Conservation (phyloP, 2,113 vertebrate species). For the Pseudorhombus dupliciocellatus region DNA sequence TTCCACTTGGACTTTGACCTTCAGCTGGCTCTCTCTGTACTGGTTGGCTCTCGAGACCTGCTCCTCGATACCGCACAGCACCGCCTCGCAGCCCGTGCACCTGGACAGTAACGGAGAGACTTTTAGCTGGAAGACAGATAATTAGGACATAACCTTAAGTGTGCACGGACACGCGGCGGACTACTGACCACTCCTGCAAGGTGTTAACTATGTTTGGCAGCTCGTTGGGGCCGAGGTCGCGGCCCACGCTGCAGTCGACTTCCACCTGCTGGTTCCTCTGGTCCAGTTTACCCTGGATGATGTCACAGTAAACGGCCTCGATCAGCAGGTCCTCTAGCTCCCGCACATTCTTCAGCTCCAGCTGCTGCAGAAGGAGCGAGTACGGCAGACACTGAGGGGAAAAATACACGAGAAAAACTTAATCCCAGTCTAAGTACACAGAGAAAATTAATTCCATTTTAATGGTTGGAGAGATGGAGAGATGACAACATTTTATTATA, state of each 20-base stretch:
- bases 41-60: slow-evolving; percentile 95
- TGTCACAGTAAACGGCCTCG: slow-evolving; percentile 98
- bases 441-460: slow-evolving; percentile 25
- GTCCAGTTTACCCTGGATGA: slow-evolving; percentile 98
- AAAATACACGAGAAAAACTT: background rate
- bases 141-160: slow-evolving; percentile 26
- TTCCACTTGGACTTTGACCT: slow-evolving; percentile 96
- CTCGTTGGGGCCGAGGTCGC: slow-evolving; percentile 94
- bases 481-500: slow-evolving; percentile 30
- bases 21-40: slow-evolving; percentile 94
- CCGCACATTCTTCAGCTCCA: slow-evolving; percentile 97
- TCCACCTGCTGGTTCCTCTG: slow-evolving; percentile 98
- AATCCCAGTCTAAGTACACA: slow-evolving; percentile 11
- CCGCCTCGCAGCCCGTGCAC: slow-evolving; percentile 94
- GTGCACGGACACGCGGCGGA: background rate
- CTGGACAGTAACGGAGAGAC: slow-evolving; percentile 68
- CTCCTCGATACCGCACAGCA: slow-evolving; percentile 93
- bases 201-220: slow-evolving; percentile 93
- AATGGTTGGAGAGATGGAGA: slow-evolving; percentile 18
- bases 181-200: slow-evolving; percentile 94
- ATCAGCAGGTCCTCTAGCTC: slow-evolving; percentile 98
- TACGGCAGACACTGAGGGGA: slow-evolving; percentile 89
- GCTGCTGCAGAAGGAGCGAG: slow-evolving; percentile 95
- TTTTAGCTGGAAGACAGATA: slow-evolving; percentile 14
- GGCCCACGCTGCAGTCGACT: slow-evolving; percentile 95